Conservation (phyloP, 2,888 invertebrate genomes). For the Oscheius sp. region DNA sequence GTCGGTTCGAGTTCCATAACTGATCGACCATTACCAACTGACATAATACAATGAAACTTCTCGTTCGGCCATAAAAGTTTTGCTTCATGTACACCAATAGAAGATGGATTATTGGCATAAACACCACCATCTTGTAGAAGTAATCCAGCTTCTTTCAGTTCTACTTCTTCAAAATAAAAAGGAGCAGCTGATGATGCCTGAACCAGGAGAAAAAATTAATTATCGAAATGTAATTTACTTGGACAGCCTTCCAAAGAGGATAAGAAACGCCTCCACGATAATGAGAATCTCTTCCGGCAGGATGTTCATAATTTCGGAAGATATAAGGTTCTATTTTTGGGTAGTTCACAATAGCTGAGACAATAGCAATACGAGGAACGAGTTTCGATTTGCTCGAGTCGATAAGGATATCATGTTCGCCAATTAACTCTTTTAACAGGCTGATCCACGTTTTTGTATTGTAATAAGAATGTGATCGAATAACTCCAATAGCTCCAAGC, state of each 20-base stretch:
- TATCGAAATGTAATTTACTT: no score
- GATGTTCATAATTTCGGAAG: slow-evolving; percentile 83
- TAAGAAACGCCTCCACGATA: slow-evolving; percentile 68
- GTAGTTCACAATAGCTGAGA: slow-evolving; percentile 84
- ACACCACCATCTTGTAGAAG: slow-evolving; percentile 67
- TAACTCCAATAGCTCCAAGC: slow-evolving; percentile 54
- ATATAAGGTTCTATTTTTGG: slow-evolving; percentile 79
- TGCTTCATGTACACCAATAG: slow-evolving; percentile 83
- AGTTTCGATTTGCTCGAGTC: slow-evolving; percentile 50
- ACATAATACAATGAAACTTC: slow-evolving; percentile 82
- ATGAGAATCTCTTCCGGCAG: slow-evolving; percentile 76
- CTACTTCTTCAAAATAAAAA: slow-evolving; percentile 86
- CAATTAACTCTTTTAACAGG: slow-evolving; percentile 76
- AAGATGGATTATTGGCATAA: slow-evolving; percentile 17
- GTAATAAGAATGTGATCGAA: slow-evolving; percentile 83
- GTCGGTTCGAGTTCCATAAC: slow-evolving; percentile 62
- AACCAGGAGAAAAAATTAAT: no score
- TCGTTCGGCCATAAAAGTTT: slow-evolving; percentile 83
- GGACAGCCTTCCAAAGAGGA: slow-evolving; percentile 48
- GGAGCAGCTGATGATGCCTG: slow-evolving; percentile 90
- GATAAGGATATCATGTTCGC: slow-evolving; percentile 59
- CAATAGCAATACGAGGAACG: slow-evolving; percentile 78
- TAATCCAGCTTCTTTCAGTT: slow-evolving; percentile 72
- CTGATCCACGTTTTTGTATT: slow-evolving; percentile 85
- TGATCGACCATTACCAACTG: slow-evolving; percentile 80